Evolutionary conservation across 2,888 invertebrate species (phyloP), one percentile per base, ranked within the genome.

Genomic region (Dusona sp.): DNA sequence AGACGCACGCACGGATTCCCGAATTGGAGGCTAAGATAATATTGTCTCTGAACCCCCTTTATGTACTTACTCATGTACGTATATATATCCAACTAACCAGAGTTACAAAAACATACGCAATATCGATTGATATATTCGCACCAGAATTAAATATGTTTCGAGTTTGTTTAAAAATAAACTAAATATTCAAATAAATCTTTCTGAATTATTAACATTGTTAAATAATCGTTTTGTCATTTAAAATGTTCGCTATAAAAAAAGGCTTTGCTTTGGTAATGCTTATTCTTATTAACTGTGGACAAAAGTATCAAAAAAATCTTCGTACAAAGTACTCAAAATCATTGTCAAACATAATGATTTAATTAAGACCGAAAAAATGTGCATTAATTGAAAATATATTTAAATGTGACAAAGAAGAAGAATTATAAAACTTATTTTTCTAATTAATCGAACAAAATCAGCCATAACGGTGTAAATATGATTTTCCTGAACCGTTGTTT

Each of bases 1-100:
- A 73, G 75, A 68, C 42, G 29, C 72, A 79, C 82, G 84, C 84
- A 73, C 83, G 74, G 82, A 79, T 84, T 83, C 74, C 70, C 80
- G 78, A 83, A 86, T 87, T 72, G 78, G 83, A 86, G 65, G 79
- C 87, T 89, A 81, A 87, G 82, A 86, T 86, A 88, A 88, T 88
- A 88, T 88, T 88, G 88, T 86, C 78, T 80, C 83, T 78, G 74
- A 77, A 29, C 72, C 38, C 73, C 82, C 79, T 70, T 68, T 29
- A 51, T 70, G 57, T 80, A 61, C 38, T 68, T 57, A 74, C 51
- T 75, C 54, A 22, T 75, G 54, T 65, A 54, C 45, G 65, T 22
- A 51, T 68, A n/a, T 38, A 54, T 42, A 29, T 70, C 51, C 61
- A 25, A 22, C 25, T 29, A 72, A 61, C 61, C 29, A 13, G 29